Evolutionary conservation across 2,888 invertebrate species (phyloP).

Genomic region (Drosophila melanosoma): DNA sequence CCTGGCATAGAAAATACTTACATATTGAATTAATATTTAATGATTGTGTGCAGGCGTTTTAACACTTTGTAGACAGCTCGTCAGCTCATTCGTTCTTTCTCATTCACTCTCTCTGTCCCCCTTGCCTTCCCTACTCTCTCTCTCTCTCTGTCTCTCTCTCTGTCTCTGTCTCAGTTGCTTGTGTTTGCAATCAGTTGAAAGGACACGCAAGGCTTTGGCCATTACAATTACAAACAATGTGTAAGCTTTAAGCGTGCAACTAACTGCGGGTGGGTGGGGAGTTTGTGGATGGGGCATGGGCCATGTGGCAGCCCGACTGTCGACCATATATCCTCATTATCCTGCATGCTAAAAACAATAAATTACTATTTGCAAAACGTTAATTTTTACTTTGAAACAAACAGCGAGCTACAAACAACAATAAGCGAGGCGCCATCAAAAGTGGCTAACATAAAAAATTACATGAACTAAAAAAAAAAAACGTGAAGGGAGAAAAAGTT

Average conservation of each 20-base stretch:
- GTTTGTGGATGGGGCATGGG: neutral
- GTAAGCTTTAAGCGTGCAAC: slow-evolving; percentile 51
- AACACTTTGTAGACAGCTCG: slow-evolving; percentile 68
- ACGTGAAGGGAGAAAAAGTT: slow-evolving; percentile 51
- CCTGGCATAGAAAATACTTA: slow-evolving; percentile 20
- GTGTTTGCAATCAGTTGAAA: slow-evolving; percentile 67
- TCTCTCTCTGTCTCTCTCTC: slow-evolving; percentile 1
- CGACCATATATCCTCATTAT: slow-evolving; percentile 74
- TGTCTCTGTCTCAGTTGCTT: slow-evolving; percentile 11
- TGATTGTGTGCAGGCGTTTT: slow-evolving; percentile 74
- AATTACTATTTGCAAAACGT: slow-evolving; percentile 81
- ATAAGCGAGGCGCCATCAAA: slow-evolving; percentile 45
- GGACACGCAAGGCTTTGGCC: slow-evolving; percentile 68
- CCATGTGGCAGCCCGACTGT: slow-evolving; percentile 10
- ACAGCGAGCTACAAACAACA: slow-evolving; percentile 18
- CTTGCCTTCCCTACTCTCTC: neutral
- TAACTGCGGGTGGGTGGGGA: neutral
- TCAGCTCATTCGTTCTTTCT: slow-evolving; percentile 11
- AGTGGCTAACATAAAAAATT: slow-evolving; percentile 59
- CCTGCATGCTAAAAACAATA: slow-evolving; percentile 76
- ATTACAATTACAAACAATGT: slow-evolving; percentile 63
- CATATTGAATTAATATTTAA: slow-evolving; percentile 70
- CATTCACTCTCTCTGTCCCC: neutral
- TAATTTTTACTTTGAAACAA: slow-evolving; percentile 73
- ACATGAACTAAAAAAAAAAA: slow-evolving; percentile 54